Evolutionary conservation across 2,797 vertebrate genomes (phyloP).

Genomic region (Notamacropus eugenii): DNA sequence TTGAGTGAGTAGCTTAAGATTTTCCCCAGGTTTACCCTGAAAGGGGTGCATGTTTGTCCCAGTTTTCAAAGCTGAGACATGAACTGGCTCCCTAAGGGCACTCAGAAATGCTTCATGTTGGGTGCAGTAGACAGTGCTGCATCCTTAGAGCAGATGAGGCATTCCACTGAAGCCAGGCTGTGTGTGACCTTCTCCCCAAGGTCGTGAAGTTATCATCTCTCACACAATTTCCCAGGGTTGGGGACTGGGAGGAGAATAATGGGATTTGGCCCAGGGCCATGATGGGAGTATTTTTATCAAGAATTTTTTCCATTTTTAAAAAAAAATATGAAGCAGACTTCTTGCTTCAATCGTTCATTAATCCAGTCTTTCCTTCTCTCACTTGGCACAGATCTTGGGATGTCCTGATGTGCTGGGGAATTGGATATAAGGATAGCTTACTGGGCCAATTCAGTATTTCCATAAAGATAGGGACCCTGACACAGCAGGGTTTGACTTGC

Average conservation of each 20-base stretch:
- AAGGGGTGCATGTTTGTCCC: background rate
- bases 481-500: background rate
- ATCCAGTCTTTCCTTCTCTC: background rate
- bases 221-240: background rate
- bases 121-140: background rate
- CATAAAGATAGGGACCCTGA: background rate
- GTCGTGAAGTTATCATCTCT: background rate
- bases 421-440: background rate
- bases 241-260: background rate
- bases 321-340: background rate
- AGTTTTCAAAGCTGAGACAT: background rate
- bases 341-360: background rate
- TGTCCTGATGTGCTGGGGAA: background rate
- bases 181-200: background rate
- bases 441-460: background rate
- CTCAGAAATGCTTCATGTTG: background rate
- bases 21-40: background rate
- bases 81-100: background rate
- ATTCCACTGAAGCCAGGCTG: background rate
- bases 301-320: background rate
- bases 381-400: background rate
- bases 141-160: background rate
- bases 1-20: background rate
- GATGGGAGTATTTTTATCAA: background rate
- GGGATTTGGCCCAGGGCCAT: background rate